phyloP scores from a whole-genome alignment of 2,888 invertebrate genomes.

The Hanleya hanleyi region DNA sequence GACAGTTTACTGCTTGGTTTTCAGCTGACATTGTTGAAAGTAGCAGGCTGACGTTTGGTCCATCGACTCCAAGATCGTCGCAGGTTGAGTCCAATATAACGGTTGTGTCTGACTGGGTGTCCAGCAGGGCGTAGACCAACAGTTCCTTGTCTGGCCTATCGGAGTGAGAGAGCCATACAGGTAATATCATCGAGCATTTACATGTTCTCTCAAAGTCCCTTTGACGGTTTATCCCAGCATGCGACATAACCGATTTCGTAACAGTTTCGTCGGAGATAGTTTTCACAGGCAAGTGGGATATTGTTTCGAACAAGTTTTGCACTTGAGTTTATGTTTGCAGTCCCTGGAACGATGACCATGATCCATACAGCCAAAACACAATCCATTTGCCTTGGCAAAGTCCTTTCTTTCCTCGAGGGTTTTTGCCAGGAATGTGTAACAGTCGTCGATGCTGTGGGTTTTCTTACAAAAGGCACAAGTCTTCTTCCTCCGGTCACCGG shows the following conservation, averaged over 20 bases:
- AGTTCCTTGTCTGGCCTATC: slow-evolving; percentile 26
- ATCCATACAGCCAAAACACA: slow-evolving; percentile 32
- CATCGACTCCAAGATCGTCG: slow-evolving; percentile 16
- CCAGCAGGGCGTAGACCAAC: slow-evolving; percentile 41
- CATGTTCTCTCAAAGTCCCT: slow-evolving; percentile 11
- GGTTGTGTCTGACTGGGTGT: slow-evolving; percentile 42
- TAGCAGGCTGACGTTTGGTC: slow-evolving; percentile 15
- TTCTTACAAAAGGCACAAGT: slow-evolving; percentile 9
- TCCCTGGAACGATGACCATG: slow-evolving; percentile 26
- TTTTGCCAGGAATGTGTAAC: slow-evolving; percentile 2
- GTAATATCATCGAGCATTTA: slow-evolving; percentile 25
- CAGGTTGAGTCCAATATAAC: slow-evolving; percentile 32
- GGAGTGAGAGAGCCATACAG: slow-evolving; percentile 32
- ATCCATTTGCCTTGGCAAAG: slow-evolving; percentile 12
- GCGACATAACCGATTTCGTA: not conserved
- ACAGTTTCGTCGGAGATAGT: not conserved
- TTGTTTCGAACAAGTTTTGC: slow-evolving; percentile 16
- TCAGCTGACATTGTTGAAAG: slow-evolving; percentile 37
- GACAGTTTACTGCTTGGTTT: slow-evolving; percentile 6
- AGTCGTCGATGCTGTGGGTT: slow-evolving; percentile 9
- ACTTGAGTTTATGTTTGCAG: slow-evolving; percentile 19
- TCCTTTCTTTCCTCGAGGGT: slow-evolving; percentile 7
- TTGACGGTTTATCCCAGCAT: not conserved
- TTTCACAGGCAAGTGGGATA: slow-evolving; percentile 26
- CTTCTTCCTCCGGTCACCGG: not conserved